Conservation (phyloP, 1,140 invertebrate genomes). For the Rhagoletis pomonella region DNA sequence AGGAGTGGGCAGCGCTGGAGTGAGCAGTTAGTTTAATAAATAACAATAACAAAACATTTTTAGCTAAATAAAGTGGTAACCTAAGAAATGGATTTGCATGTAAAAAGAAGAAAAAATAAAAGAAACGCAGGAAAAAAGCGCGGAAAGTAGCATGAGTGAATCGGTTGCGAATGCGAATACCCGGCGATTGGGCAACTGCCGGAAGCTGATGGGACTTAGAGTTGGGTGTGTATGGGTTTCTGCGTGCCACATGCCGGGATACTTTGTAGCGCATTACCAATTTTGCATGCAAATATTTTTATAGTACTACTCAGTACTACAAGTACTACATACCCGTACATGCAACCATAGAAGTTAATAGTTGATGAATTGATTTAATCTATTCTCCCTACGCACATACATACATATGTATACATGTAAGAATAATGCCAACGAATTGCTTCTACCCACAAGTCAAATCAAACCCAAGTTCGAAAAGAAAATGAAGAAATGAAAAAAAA, state of each 20-base stretch:
- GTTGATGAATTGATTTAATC: slow-evolving; percentile 35
- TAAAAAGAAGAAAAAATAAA: neutral
- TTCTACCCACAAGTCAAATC: neutral
- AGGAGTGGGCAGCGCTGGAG: neutral
- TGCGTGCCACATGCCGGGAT: too few relatives aligned
- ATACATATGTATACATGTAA: neutral
- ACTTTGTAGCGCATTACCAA: neutral
- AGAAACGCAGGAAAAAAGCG: too few relatives aligned
- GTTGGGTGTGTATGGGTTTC: neutral
- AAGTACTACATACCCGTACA: neutral
- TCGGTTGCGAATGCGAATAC: neutral
- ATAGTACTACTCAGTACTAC: neutral
- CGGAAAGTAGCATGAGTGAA: neutral
- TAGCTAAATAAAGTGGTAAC: neutral
- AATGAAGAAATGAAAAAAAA: neutral
- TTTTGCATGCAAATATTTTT: neutral
- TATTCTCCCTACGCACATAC: neutral
- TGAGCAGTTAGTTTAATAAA: neutral
- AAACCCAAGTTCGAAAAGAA: neutral
- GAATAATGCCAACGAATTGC: slow-evolving; percentile 1
- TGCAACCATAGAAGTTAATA: neutral
- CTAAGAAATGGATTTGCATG: slow-evolving; percentile 3
- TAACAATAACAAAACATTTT: neutral
- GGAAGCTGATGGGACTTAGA: neutral
- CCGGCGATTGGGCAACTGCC: neutral